Conservation (phyloP, 2,888 invertebrate genomes). For the Drosophila buzzatii region DNA sequence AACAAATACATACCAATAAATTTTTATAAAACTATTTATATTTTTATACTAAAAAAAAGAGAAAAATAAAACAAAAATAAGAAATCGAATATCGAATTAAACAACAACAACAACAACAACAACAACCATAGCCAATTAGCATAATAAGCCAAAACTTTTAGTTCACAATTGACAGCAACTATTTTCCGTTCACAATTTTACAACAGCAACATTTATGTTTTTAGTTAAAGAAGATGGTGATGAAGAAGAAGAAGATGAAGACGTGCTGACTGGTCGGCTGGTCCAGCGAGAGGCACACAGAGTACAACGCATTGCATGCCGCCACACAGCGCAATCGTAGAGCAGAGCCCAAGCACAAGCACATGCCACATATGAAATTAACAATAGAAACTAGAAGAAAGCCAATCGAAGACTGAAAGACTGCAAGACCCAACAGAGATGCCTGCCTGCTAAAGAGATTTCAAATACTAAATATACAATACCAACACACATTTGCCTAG, state of each 20-base stretch:
- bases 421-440: constrained; percentile 41
- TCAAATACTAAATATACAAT: constrained; percentile 18
- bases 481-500: constrained; percentile 46
- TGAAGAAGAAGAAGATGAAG: constrained; percentile 3
- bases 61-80: constrained; percentile 41
- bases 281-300: constrained; percentile 7
- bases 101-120: constrained; percentile 36
- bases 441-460: constrained; percentile 56
- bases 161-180: constrained; percentile 39
- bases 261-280: constrained; percentile 36
- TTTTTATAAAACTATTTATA: constrained; percentile 82
- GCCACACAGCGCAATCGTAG: constrained; percentile 12
- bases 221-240: constrained; percentile 42
- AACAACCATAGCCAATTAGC: constrained; percentile 75
- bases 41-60: constrained; percentile 83
- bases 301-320: constrained; percentile 2
- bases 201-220: constrained; percentile 72
- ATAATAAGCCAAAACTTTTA: constrained; percentile 73
- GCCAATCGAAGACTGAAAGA: constrained; percentile 40
- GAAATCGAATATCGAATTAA: constrained; percentile 38
- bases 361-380: constrained; percentile 60
- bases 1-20: constrained; percentile 73
- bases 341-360: constrained; percentile 23
- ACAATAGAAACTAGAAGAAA: constrained; percentile 57
- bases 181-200: constrained; percentile 62